phyloP scores from a whole-genome alignment of 2,113 vertebrate genomes.

The Sebastes fasciatus region DNA sequence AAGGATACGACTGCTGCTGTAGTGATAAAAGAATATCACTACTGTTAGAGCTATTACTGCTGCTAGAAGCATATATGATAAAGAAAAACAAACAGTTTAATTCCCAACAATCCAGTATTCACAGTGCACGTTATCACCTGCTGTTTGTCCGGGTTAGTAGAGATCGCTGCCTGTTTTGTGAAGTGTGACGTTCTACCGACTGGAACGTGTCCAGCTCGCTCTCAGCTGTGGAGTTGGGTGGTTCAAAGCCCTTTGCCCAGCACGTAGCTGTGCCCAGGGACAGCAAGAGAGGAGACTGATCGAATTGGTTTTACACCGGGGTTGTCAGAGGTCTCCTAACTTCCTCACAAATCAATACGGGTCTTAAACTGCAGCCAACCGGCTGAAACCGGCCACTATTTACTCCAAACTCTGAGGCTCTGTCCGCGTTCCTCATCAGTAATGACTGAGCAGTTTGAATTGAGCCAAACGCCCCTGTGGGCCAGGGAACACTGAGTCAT shows the following conservation, averaged over 20 bases:
- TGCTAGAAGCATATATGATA: not conserved
- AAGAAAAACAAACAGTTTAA: constrained; percentile 1
- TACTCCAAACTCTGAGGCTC: constrained; percentile 45
- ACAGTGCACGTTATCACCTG: not conserved
- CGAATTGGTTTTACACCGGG: constrained; percentile 61
- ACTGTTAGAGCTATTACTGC: not conserved
- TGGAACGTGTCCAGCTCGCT: constrained; percentile 52
- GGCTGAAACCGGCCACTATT: constrained; percentile 71
- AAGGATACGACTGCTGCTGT: not conserved
- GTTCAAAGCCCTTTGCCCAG: constrained; percentile 41
- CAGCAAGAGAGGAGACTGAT: constrained; percentile 49
- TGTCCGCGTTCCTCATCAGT: constrained; percentile 65
- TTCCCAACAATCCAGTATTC: not conserved
- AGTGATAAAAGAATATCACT: not conserved
- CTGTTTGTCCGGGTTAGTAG: constrained; percentile 7
- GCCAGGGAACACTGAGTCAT: constrained; percentile 68
- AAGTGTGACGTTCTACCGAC: constrained; percentile 40
- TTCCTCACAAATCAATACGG: constrained; percentile 77
- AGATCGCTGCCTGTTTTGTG: constrained; percentile 24
- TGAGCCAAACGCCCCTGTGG: constrained; percentile 61
- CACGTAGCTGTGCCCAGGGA: constrained; percentile 11
- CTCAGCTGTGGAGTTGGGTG: constrained; percentile 25
- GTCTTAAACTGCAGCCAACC: constrained; percentile 71
- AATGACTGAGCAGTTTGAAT: constrained; percentile 67
- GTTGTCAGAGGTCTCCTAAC: constrained; percentile 68